A percentile compares a stretch with the other conserved stretches of the same genome.
phyloP scores from a whole-genome alignment of 2,113 vertebrate genomes.

The Paratilapia polleni region DNA sequence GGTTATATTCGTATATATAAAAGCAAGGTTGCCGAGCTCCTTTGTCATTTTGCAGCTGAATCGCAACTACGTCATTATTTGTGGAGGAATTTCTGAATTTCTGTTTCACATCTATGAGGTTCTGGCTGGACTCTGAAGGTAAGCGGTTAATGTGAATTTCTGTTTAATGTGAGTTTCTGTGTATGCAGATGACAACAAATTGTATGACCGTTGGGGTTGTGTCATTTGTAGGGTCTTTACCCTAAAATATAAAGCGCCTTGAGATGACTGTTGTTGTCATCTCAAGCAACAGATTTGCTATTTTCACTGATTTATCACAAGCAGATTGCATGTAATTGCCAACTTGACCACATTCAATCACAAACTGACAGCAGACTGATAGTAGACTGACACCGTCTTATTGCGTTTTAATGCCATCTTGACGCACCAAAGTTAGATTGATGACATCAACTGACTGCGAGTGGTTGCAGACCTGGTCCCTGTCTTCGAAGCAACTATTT shows the following conservation, averaged over 20 bases:
- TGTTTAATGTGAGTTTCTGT: background rate
- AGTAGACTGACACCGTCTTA: no score
- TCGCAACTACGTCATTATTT: no score
- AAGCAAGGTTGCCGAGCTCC: background rate
- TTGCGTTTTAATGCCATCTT: background rate
- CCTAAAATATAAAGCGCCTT: no score
- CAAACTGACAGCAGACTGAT: no score
- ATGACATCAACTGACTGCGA: fast-evolving
- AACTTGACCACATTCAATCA: no score
- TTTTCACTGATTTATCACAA: background rate
- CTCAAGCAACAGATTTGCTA: background rate
- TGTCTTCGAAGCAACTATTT: no score
- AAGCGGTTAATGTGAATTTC: background rate
- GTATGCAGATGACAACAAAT: fast-evolving
- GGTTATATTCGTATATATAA: background rate
- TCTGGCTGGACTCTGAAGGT: background rate
- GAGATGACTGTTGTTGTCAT: no score
- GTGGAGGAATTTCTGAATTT: no score
- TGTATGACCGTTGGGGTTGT: no score
- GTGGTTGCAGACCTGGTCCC: background rate
- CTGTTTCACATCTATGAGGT: background rate
- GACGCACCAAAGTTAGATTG: fast-evolving
- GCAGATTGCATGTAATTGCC: background rate
- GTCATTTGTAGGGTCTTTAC: no score
- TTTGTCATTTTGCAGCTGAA: background rate